These are phyloP conservation scores for Agrotis puta DNA, from an alignment of 2,888 invertebrate species.

Conservation along the genomic window DNA sequence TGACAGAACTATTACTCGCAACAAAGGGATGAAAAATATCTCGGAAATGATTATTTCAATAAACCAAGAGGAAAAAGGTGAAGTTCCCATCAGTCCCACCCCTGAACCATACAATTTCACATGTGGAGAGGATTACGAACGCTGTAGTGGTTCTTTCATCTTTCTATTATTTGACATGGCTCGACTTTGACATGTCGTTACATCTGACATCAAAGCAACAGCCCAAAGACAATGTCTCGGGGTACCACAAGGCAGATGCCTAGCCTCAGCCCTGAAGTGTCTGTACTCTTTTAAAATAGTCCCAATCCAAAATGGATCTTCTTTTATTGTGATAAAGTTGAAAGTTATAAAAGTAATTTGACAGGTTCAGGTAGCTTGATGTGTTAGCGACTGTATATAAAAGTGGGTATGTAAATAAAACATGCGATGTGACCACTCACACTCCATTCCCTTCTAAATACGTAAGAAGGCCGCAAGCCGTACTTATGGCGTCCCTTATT, in stretches of 20 bases:
- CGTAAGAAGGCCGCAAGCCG: slow-evolving; percentile 48
- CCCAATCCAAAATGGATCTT: too few species aligned
- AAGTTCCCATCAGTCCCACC: slow-evolving; percentile 51
- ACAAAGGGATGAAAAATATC: slow-evolving; percentile 41
- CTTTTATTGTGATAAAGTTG: too few species aligned
- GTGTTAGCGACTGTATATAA: slow-evolving; percentile 3
- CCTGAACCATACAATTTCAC: slow-evolving; percentile 61
- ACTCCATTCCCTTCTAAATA: slow-evolving; percentile 44
- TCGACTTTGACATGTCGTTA: slow-evolving; percentile 48
- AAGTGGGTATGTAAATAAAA: slow-evolving; percentile 49
- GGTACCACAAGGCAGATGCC: slow-evolving; percentile 11
- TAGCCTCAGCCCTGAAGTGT: slow-evolving; percentile 14
- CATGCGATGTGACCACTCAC: slow-evolving; percentile 24
- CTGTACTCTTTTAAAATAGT: too few species aligned
- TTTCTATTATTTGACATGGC: slow-evolving; percentile 61
- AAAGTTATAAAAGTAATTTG: too few species aligned
- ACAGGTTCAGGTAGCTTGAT: too few species aligned
- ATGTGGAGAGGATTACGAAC: slow-evolving; percentile 48
- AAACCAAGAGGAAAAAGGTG: slow-evolving; percentile 59
- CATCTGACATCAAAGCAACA: slow-evolving; percentile 59
- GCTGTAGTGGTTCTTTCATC: slow-evolving; percentile 60
- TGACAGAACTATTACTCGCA: slow-evolving; percentile 20
- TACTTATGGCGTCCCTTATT: slow-evolving; percentile 52
- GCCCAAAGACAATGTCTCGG: slow-evolving; percentile 26
- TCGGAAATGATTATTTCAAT: slow-evolving; percentile 67